Evolutionary conservation across 2,113 vertebrate species (phyloP).

Genomic region (Podiceps cristatus): DNA sequence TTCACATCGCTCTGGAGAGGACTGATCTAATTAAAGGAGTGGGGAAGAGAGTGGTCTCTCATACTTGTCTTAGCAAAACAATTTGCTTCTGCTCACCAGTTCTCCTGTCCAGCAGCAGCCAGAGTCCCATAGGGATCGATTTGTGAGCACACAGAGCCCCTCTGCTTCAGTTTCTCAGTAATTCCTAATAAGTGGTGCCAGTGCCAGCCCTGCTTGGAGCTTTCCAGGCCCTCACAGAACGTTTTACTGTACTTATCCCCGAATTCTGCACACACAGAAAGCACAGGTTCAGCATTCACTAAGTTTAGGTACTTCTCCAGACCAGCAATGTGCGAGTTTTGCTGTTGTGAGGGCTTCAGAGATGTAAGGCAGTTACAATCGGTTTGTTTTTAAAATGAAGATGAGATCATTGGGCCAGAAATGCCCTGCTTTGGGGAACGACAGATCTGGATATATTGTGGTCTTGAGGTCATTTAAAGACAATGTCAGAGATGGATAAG

Average conservation of each 20-base stretch:
- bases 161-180: constrained; percentile 11
- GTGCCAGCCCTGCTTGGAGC: neutral
- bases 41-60: neutral
- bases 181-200: neutral
- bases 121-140: neutral
- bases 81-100: neutral
- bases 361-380: neutral
- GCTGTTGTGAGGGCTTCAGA: neutral
- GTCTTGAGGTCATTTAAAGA: neutral
- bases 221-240: neutral
- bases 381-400: neutral
- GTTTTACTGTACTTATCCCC: neutral
- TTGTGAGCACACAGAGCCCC: neutral
- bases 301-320: neutral
- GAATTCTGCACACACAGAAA: neutral
- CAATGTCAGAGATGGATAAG: neutral
- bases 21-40: neutral
- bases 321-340: neutral
- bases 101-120: neutral
- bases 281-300: neutral
- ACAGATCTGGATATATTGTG: neutral
- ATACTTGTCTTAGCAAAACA: neutral
- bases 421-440: neutral
- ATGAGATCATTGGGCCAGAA: neutral
- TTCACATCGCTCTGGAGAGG: neutral